Evolutionary conservation across 2,888 invertebrate species (phyloP).

Genomic region (Disparrhopalites patrizii): DNA sequence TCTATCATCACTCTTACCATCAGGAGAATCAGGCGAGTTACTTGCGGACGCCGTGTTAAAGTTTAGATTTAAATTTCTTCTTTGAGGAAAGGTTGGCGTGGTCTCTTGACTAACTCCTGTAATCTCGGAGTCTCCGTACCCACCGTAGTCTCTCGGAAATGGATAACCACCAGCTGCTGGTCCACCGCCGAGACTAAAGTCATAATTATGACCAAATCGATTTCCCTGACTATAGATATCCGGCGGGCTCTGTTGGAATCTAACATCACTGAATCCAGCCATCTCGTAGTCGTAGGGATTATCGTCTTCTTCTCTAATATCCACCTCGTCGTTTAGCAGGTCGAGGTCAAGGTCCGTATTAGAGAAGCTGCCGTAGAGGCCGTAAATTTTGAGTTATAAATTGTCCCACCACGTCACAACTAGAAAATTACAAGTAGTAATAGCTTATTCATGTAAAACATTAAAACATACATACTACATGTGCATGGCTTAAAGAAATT

Average conservation of each 20-base stretch:
- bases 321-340: background rate
- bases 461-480: too few relatives aligned
- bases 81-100: background rate
- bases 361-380: slow-evolving; percentile 36
- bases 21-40: slow-evolving; percentile 42
- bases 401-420: too few relatives aligned
- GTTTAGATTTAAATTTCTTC: slow-evolving; percentile 26
- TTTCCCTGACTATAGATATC: slow-evolving; percentile 12
- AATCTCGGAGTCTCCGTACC: slow-evolving; percentile 16
- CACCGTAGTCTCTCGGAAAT: background rate
- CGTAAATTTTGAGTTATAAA: slow-evolving; percentile 42
- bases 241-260: slow-evolving; percentile 2
- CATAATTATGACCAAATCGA: slow-evolving; percentile 5
- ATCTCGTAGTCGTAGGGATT: slow-evolving; percentile 32
- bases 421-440: too few relatives aligned
- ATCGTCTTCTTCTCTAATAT: slow-evolving; percentile 20
- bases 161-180: background rate
- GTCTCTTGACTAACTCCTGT: background rate
- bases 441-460: too few relatives aligned
- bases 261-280: slow-evolving; percentile 45
- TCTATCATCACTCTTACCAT: slow-evolving; percentile 32
- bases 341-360: slow-evolving; percentile 11
- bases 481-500: too few relatives aligned
- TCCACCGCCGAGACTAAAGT: background rate
- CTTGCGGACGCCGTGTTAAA: slow-evolving; percentile 36